phyloP scores from a whole-genome alignment of 2,888 invertebrate species.

The Heliconius hortense region DNA sequence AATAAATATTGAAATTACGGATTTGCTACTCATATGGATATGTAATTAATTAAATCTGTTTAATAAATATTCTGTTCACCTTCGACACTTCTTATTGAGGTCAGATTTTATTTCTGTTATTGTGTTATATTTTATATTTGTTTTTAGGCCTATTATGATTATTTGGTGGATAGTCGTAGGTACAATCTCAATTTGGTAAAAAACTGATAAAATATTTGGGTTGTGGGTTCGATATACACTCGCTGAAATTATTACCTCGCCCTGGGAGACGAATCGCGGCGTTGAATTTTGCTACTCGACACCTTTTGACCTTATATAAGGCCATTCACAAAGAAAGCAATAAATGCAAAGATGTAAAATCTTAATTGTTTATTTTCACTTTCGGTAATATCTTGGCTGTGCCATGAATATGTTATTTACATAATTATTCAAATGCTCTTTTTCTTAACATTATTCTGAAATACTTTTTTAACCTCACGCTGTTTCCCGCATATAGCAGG shows the following conservation, averaged over 20 bases:
- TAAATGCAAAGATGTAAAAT: no score
- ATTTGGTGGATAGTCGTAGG: not conserved
- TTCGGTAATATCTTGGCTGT: no score
- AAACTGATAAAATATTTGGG: not conserved
- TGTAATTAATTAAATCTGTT: slow-evolving; percentile 10
- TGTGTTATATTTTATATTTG: not conserved
- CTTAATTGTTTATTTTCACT: no score
- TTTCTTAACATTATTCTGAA: not conserved
- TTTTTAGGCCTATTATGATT: not conserved
- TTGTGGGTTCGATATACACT: no score
- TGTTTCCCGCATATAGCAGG: not conserved
- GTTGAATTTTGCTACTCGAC: not conserved
- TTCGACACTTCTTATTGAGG: slow-evolving; percentile 14
- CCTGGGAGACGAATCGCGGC: no score
- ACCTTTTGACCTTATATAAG: not conserved
- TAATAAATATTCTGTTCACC: slow-evolving; percentile 4
- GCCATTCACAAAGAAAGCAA: not conserved
- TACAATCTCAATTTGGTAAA: not conserved
- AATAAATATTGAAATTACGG: not conserved
- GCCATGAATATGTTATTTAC: no score
- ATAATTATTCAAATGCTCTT: no score
- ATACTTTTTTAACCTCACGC: not conserved
- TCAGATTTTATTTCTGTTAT: not conserved
- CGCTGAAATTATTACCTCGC: fast-evolving
- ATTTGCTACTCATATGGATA: slow-evolving; percentile 3